Percentiles rank a stretch among this genome's conserved stretches.
Conservation (phyloP, 30 jellyfish, hydroid and myxozoan species). For the Rhopilema esculentum region DNA sequence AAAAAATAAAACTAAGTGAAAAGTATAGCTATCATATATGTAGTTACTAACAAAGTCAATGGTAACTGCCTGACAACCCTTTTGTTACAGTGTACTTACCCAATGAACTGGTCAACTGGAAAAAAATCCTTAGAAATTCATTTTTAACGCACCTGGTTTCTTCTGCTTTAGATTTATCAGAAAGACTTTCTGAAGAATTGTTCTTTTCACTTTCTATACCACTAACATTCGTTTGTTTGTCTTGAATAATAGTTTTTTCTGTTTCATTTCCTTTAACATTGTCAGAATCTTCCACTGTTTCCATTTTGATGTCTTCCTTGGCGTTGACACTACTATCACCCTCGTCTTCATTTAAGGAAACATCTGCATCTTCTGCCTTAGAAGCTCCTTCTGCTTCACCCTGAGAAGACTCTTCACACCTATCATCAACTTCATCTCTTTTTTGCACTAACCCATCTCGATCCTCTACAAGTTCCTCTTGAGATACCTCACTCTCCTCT, state of each 20-base stretch:
- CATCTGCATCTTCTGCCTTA: not conserved
- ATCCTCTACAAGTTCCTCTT: not conserved
- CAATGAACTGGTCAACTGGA: not conserved
- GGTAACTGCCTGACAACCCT: too few relatives aligned
- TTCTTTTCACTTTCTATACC: not conserved
- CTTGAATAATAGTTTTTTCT: slow-evolving; percentile 4
- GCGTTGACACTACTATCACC: not conserved
- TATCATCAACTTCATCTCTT: not conserved
- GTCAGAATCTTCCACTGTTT: not conserved
- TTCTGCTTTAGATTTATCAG: slow-evolving; percentile 12
- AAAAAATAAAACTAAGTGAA: too few relatives aligned
- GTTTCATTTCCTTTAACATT: not conserved
- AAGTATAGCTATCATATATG: too few relatives aligned
- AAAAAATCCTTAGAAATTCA: not conserved
- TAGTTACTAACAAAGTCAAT: too few relatives aligned
- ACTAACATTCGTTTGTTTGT: not conserved
- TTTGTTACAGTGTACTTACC: slow-evolving; percentile 3
- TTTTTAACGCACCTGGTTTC: slow-evolving; percentile 55
- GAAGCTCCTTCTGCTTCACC: not conserved
- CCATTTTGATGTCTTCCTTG: not conserved
- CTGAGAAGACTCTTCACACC: not conserved
- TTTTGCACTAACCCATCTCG: not conserved
- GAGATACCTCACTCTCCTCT: slow-evolving; percentile 3
- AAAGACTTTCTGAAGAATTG: slow-evolving; percentile 1
- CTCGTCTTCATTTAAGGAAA: not conserved